phyloP scores from a whole-genome alignment of 2,113 vertebrate species.

The Zosterops borbonicus region DNA sequence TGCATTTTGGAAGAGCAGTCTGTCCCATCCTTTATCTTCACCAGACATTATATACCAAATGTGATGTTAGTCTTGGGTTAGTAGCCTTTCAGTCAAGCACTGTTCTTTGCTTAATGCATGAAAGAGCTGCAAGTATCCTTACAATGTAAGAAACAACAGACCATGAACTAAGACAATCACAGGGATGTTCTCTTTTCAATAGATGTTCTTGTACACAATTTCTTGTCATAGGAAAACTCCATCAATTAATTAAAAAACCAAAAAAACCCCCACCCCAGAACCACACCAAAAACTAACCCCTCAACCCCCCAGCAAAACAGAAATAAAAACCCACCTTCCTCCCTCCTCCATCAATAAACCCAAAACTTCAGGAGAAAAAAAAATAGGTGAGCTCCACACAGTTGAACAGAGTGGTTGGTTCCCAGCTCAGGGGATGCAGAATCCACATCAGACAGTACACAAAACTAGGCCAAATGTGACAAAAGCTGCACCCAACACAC shows the following conservation, averaged over 20 bases:
- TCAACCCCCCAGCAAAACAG: not conserved
- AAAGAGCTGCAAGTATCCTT: not conserved
- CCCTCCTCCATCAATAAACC: too few relatives aligned
- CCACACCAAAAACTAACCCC: not conserved
- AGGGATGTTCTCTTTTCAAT: not conserved
- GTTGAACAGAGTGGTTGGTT: not conserved
- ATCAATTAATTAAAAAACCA: not conserved
- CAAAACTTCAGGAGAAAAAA: not conserved
- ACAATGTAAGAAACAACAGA: not conserved
- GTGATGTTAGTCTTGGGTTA: not conserved
- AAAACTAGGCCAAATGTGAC: not conserved
- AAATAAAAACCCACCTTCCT: not conserved
- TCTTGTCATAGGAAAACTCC: not conserved
- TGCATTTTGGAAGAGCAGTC: not conserved
- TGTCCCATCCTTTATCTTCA: not conserved
- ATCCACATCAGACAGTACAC: not conserved
- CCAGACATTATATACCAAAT: not conserved
- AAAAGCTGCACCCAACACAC: not conserved
- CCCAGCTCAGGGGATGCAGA: not conserved
- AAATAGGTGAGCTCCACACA: rapidly evolving
- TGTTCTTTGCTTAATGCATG: not conserved
- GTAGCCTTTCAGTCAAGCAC: not conserved
- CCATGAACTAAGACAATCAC: not conserved
- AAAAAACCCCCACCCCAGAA: not conserved
- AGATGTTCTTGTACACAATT: not conserved